Evolutionary conservation across 2,888 invertebrate species (phyloP).

Genomic region (Piscicola geometra): DNA sequence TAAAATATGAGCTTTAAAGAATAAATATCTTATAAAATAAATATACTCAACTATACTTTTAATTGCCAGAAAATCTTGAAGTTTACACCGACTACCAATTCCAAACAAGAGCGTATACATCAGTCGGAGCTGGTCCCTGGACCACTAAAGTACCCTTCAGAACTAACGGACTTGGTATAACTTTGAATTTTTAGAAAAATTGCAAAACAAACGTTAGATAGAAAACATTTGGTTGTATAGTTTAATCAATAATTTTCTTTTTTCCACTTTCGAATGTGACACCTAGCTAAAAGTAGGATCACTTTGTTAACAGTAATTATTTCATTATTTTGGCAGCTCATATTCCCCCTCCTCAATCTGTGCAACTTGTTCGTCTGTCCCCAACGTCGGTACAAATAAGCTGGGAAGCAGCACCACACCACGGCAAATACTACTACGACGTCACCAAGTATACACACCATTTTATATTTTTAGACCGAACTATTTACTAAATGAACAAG

Average conservation of each 20-base stretch:
- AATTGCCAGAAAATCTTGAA: slow-evolving; percentile 62
- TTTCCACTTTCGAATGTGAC: too few relatives aligned
- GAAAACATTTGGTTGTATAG: too few relatives aligned
- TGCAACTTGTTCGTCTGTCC: slow-evolving; percentile 85
- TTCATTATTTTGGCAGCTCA: slow-evolving; percentile 61
- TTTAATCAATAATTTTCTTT: too few relatives aligned
- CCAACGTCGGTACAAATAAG: slow-evolving; percentile 80
- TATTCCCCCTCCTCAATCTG: slow-evolving; percentile 84
- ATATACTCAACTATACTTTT: slow-evolving; percentile 11
- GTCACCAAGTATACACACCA: background rate
- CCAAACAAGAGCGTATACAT: slow-evolving; percentile 83
- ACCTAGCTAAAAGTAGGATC: too few relatives aligned
- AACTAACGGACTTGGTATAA: slow-evolving; percentile 46
- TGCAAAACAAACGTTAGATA: too few relatives aligned
- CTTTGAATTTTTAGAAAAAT: too few relatives aligned
- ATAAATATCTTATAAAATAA: too few relatives aligned
- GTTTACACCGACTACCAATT: slow-evolving; percentile 90
- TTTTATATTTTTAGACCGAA: too few relatives aligned
- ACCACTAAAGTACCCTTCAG: slow-evolving; percentile 70
- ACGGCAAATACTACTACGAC: slow-evolving; percentile 43
- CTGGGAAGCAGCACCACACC: slow-evolving; percentile 60
- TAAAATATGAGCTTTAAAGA: too few relatives aligned
- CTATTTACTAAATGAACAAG: too few relatives aligned
- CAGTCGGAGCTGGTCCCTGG: slow-evolving; percentile 83
- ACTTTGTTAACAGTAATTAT: too few relatives aligned